Conservation (phyloP, 1,140 invertebrate species). For the Nasonia vitripennis region DNA sequence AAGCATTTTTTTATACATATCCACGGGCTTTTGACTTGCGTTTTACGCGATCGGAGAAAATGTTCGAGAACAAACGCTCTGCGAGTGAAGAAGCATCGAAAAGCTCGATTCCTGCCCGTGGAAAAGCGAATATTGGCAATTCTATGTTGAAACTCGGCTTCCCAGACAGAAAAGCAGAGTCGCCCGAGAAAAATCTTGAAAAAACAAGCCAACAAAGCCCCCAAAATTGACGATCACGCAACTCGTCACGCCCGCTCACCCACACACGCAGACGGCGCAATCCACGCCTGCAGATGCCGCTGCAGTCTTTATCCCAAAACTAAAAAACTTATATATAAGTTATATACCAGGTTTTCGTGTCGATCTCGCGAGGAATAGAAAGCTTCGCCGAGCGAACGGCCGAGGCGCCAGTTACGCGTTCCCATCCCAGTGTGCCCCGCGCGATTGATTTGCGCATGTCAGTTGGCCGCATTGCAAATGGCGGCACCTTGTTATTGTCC, state of each 20-base stretch:
- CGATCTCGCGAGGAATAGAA: slow-evolving; percentile 47
- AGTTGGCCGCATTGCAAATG: slow-evolving; percentile 83
- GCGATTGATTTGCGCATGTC: slow-evolving; percentile 80
- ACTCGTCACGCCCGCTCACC: neutral
- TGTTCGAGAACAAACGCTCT: no score
- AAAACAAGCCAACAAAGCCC: neutral
- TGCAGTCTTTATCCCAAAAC: neutral
- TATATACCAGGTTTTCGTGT: neutral
- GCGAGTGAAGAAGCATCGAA: no score
- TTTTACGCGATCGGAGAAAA: no score
- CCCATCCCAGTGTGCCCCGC: slow-evolving; percentile 64
- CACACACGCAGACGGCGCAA: neutral
- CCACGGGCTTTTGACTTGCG: no score
- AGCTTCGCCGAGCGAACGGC: slow-evolving; percentile 58
- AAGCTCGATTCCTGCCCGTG: neutral
- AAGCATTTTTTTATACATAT: no score
- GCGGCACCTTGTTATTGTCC: slow-evolving; percentile 86
- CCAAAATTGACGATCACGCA: neutral
- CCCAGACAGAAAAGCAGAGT: neutral
- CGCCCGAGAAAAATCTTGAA: neutral
- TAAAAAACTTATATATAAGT: neutral
- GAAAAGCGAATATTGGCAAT: neutral
- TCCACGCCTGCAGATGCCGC: neutral
- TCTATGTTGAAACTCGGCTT: neutral
- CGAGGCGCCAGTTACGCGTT: slow-evolving; percentile 63